Evolutionary conservation across 2,113 vertebrate species (phyloP).

Genomic region (Bothrops jararaca): DNA sequence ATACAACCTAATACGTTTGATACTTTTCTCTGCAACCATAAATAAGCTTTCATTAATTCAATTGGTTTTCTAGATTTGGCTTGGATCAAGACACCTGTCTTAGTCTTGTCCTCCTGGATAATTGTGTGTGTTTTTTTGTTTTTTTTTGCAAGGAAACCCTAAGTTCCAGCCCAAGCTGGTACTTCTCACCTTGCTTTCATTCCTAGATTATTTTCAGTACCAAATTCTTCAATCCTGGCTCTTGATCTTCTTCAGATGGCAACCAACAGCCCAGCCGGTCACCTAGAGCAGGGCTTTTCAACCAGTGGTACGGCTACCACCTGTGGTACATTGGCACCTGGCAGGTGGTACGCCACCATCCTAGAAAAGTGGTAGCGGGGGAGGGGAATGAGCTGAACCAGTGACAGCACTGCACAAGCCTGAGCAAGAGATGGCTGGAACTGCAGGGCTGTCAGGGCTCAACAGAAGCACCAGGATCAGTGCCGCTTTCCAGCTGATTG

Average conservation of each 20-base stretch:
- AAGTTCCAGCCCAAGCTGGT: not conserved
- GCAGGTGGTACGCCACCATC: too few relatives aligned
- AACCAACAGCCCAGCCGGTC: not conserved
- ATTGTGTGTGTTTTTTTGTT: not conserved
- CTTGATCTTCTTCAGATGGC: not conserved
- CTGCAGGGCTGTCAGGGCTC: too few relatives aligned
- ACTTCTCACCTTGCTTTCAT: not conserved
- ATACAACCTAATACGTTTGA: not conserved
- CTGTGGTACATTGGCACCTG: too few relatives aligned
- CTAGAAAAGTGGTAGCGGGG: too few relatives aligned
- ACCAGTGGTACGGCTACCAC: too few relatives aligned
- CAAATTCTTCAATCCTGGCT: not conserved
- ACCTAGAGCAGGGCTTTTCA: not conserved
- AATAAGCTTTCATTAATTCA: not conserved
- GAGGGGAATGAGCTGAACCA: too few relatives aligned
- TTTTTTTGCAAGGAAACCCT: not conserved
- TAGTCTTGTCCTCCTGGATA: not conserved
- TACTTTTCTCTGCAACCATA: not conserved
- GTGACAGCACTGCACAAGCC: too few relatives aligned
- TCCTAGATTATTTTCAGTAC: not conserved
- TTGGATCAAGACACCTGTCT: not conserved
- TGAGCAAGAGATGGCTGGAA: too few relatives aligned
- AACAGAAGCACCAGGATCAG: too few relatives aligned
- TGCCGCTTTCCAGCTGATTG: too few relatives aligned
- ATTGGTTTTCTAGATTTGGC: not conserved